Evolutionary conservation across 2,797 vertebrate species (phyloP), one percentile per base, ranked within the genome.

Genomic region (Acomys russatus): DNA sequence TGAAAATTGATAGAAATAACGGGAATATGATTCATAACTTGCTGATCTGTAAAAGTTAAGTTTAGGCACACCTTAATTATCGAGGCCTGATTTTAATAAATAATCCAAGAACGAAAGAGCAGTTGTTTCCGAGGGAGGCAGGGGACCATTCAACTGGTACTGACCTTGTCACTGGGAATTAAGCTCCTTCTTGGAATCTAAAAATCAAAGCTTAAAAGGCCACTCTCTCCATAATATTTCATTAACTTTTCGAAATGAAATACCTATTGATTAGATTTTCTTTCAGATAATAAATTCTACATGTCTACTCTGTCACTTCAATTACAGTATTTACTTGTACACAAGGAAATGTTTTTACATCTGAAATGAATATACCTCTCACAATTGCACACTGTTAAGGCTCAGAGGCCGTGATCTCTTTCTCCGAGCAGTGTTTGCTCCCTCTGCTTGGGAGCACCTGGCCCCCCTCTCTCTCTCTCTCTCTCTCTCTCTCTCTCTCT

Each of bases 151-250:
- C 97, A 95, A 95, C 97, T 91, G 73, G 88, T 78, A 91, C 96
- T 98, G 97, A 98, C 97, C 96, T 98, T 98, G 97, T 97, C 97
- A 96, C 73, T 97, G 96, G 96, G 97, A 97, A 97, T 97, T 95
- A 97, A 97, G 94, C 84, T 97, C 90, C 96, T 92, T 95, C 56
- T 95, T 77, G 0, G 23, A 97, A 95, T 97, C 95, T 94, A 94
- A 98, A 98, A 98, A 97, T 97, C 98, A 97, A 93, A 98, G 96
- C 95, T 95, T 97, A 96, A 98, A 98, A 98, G 97, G 96, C 97
- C 96, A 94, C 94, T 96, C 95, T 97, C 90, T 97, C 89, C 90
- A 95, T 97, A 97, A 98, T 97, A 97, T 97, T 98, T 98, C 96
- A 98, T 98, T 97, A 97, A 97, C 97, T 97, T 97, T 96, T 97